Evolutionary conservation across 2,888 invertebrate genomes (phyloP), one percentile per base, ranked within the genome.

Genomic region (Lamellibrachia satsuma): DNA sequence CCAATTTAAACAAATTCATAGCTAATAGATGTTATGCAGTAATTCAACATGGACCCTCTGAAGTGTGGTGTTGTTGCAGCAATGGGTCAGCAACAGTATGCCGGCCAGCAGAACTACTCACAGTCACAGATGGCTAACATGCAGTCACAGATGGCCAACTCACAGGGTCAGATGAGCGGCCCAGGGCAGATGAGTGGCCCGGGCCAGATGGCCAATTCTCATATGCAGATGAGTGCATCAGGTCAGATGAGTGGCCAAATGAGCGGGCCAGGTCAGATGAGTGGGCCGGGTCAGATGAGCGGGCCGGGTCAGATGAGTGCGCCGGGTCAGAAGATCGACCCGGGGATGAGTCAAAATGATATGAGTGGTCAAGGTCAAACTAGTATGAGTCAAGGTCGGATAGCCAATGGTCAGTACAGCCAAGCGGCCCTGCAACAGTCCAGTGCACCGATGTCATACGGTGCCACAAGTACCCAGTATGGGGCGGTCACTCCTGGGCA

Each of bases 341-440:
- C 75, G n/a, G 75, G 75, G 75, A 75, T 75, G 75, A 75, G 75
- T 75, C 75, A 75, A n/a, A 75, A n/a, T 75, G 75, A 75, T 75
- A 75, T 75, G 75, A 75, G 75, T 75, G 75, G 11, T 22, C 75
- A 75, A 39, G 39, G 75, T 75, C 75, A n/a, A 75, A 75, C 2
- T 39, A 39, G 39, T 39, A 75, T 75, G 11, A 75, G 75, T 75
- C 75, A 75, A 75, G 75, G 75, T 75, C 75, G 75, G 6, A 75
- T 75, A 75, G 75, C 75, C 75, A 75, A 75, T 22, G 75, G 75
- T n/a, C 75, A 75, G 22, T 75, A 75, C 75, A 75, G 75, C 75
- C 75, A 75, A n/a, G 75, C 75, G 15, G 75, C 75, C 3, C 75
- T 75, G 39, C 39, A 39, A 22, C 75, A 75, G 75, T 75, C 75